Percentiles rank a stretch among this genome's conserved stretches.
Evolutionary conservation across 2,888 invertebrate species (phyloP).

Genomic region (Silvanus unidentatus): DNA sequence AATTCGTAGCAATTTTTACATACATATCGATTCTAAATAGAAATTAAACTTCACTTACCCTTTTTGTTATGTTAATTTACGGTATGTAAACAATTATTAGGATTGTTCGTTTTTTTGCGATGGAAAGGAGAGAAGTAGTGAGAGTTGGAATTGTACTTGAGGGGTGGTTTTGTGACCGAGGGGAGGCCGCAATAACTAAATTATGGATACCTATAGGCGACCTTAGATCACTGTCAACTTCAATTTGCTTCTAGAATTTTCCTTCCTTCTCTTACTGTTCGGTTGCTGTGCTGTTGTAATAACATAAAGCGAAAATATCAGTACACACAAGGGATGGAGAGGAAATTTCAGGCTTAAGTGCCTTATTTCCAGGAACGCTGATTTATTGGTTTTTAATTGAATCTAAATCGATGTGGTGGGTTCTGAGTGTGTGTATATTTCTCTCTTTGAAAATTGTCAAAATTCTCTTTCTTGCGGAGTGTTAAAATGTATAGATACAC

Average conservation of each 20-base stretch:
- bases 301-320: constrained; percentile 4
- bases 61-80: too few relatives aligned
- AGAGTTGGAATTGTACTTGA: too few relatives aligned
- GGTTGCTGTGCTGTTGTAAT: not conserved
- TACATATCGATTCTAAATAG: not conserved
- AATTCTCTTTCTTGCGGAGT: too few relatives aligned
- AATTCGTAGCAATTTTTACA: constrained; percentile 17
- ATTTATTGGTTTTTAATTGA: constrained; percentile 33
- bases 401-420: constrained; percentile 9
- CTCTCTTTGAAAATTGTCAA: too few relatives aligned
- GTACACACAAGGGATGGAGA: constrained; percentile 6
- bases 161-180: too few relatives aligned
- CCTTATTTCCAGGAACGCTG: constrained; percentile 20
- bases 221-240: constrained; percentile 32
- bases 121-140: too few relatives aligned
- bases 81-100: too few relatives aligned
- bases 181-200: constrained; percentile 1
- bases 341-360: constrained; percentile 13
- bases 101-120: too few relatives aligned
- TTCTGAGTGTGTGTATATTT: too few relatives aligned
- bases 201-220: constrained; percentile 12
- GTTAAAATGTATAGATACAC: too few relatives aligned
- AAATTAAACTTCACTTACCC: too few relatives aligned
- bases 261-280: too few relatives aligned
- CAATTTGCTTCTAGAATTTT: constrained; percentile 24